Conservation (phyloP, 23 tunicate species). For the Ciona savignyi region DNA sequence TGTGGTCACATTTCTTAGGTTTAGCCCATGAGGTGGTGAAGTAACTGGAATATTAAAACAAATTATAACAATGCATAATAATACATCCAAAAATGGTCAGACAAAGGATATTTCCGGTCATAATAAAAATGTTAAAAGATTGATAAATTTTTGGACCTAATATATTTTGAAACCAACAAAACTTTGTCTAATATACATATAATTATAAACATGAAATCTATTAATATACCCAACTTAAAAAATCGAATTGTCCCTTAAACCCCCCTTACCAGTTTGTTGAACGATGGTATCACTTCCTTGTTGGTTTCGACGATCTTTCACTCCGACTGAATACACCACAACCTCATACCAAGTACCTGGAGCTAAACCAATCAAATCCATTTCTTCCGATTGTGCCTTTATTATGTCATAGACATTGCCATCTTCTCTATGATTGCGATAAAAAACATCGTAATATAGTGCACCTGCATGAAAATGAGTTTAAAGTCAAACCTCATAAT, state of each 20-base stretch:
- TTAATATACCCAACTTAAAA: background rate
- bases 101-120: too few species aligned
- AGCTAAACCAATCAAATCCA: constrained; percentile 9
- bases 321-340: constrained; percentile 49
- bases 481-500: too few species aligned
- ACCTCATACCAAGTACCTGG: constrained; percentile 74
- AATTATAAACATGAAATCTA: too few species aligned
- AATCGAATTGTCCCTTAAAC: too few species aligned
- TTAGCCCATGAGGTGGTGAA: constrained; percentile 9
- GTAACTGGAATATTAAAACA: constrained; percentile 41
- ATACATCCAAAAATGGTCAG: too few species aligned
- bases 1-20: constrained; percentile 13
- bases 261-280: constrained; percentile 36
- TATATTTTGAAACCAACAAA: too few species aligned
- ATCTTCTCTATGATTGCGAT: background rate
- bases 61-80: too few species aligned
- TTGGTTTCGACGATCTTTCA: constrained; percentile 31
- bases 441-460: background rate
- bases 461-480: constrained; percentile 34
- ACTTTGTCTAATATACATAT: too few species aligned
- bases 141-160: too few species aligned
- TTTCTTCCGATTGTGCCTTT: background rate
- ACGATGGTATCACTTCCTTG: constrained; percentile 30
- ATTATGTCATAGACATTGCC: background rate
- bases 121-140: too few species aligned